Percentiles rank a stretch among this genome's conserved stretches.
phyloP scores from a whole-genome alignment of 2,797 vertebrate species.

The Argya squamiceps region DNA sequence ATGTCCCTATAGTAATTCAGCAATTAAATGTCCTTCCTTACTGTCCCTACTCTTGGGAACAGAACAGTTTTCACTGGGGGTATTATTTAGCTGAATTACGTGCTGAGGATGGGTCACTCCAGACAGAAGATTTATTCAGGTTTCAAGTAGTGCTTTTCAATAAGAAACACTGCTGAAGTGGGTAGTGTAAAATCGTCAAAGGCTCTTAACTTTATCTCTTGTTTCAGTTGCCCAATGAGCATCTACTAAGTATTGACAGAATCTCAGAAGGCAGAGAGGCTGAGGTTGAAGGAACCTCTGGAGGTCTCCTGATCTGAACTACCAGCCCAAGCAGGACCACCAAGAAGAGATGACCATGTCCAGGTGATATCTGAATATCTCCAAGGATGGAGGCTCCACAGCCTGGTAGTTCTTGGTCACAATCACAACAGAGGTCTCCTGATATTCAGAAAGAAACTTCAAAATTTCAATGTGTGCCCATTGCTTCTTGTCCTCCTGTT shows the following conservation, averaged over 20 bases:
- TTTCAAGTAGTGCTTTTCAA: neutral
- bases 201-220: neutral
- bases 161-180: neutral
- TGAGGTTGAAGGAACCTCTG: neutral
- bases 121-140: neutral
- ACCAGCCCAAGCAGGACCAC: accelerated
- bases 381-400: neutral
- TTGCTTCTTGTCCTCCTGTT: neutral
- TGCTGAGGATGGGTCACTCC: accelerated
- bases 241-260: neutral
- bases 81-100: neutral
- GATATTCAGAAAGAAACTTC: neutral
- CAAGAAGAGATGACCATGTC: neutral
- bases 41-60: neutral
- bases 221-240: neutral
- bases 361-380: neutral
- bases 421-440: neutral
- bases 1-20: neutral
- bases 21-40: neutral
- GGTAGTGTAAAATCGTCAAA: neutral
- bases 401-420: neutral
- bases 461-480: neutral
- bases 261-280: neutral
- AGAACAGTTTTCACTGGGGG: neutral
- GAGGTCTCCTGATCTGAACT: neutral